Base-by-base conservation (phyloP, 1,140 invertebrate genomes). In the Matsumurasca onukii region DNA sequence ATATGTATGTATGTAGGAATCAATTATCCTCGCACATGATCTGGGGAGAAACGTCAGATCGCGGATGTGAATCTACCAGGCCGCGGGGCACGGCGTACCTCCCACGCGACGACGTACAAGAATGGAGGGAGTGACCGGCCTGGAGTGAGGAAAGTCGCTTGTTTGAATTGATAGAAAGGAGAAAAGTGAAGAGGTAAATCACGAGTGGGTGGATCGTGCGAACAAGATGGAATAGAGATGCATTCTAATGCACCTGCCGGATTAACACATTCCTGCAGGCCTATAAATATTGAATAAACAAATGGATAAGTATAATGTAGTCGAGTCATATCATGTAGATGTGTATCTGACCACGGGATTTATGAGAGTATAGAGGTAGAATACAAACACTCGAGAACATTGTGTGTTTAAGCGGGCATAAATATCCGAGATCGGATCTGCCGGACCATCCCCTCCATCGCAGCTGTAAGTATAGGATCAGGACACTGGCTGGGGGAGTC, bases 241-340 rank as follows among this genome's bases (percentile, higher is more conserved):
- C 34, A 39, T 39, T 39, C 34, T 39, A 39, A 39, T 39, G 34
- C 34, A 39, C 34, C 34, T 39, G 34, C 17, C 17, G 34, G 17
- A 39, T 39, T 39, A 39, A 39, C 34, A 39, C 34, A 39, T 39
- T 39, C 34, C 34, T 39, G 34, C 5, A 39, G 34, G 34, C 34
- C 34, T 39, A 39, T 39, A 39, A 39, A 39, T 39, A 39, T 9
- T 5, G 34, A 39, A 17, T 39, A 39, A 39, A 39, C 34, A 39
- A 39, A 39, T 39, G 34, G 34, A 39, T 39, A 39, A 39, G 34
- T 39, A 39, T 39, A 39, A 39, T 39, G 34, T 39, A 39, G 34
- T 39, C 34, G 34, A 39, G 5, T 39, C 34, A 39, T 39, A 39
- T 39, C 34, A 39, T 39, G 34, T 39, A 39, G 34, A 39, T 39